Conservation (phyloP, 2,888 invertebrate genomes). For the Bimastos eiseni region DNA sequence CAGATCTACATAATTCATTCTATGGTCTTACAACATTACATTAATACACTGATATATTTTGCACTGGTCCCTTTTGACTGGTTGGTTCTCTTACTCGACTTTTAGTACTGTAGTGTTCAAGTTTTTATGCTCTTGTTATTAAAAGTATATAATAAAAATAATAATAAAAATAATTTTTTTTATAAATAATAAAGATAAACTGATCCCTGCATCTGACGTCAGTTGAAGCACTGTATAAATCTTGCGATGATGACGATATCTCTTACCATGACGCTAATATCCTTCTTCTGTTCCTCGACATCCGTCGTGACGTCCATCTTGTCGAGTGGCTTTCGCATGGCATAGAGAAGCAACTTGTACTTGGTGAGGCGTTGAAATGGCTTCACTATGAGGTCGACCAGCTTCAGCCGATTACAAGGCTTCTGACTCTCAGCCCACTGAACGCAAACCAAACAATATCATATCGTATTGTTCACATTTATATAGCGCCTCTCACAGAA, state of each 20-base stretch:
- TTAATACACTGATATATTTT: no score
- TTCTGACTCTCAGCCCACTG: constrained; percentile 91
- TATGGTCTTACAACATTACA: no score
- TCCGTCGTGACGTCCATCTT: constrained; percentile 66
- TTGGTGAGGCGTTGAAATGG: constrained; percentile 96
- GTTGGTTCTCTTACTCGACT: no score
- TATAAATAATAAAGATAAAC: no score
- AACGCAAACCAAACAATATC: constrained; percentile 51
- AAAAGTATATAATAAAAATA: no score
- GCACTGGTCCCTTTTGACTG: no score
- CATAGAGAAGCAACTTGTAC: constrained; percentile 83
- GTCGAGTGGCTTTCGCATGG: constrained; percentile 80
- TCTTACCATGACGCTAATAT: constrained; percentile 37
- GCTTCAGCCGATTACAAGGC: constrained; percentile 81
- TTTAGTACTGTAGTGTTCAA: no score
- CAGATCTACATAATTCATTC: no score
- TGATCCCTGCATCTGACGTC: neutral
- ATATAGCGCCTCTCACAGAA: no score
- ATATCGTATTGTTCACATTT: no score
- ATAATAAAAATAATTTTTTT: no score
- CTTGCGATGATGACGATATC: neutral
- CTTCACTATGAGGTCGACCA: constrained; percentile 87
- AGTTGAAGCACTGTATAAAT: neutral
- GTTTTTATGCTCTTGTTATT: no score
- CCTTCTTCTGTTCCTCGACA: constrained; percentile 63